A percentile compares a stretch with the other conserved stretches of the same genome.
These are phyloP conservation scores for Carassius auratus DNA, from an alignment of 2,113 vertebrate species.

Conservation along the genomic window DNA sequence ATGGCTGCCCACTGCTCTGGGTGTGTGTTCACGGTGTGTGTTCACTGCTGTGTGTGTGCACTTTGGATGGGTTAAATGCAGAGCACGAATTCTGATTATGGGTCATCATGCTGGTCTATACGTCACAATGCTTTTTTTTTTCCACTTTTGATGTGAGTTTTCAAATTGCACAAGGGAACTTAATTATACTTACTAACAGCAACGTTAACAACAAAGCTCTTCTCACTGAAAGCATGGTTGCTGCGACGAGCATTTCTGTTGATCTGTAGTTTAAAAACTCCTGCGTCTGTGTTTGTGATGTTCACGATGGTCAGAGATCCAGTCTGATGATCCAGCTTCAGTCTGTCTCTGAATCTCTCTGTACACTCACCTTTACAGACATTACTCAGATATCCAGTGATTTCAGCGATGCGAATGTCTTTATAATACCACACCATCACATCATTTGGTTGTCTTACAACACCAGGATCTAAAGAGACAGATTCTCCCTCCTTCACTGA, in stretches of 20 bases:
- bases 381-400: background rate
- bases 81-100: no score
- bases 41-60: no score
- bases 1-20: no score
- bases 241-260: background rate
- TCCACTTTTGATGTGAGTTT: background rate
- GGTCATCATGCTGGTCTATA: no score
- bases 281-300: background rate
- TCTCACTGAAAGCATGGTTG: background rate
- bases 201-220: background rate
- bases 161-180: background rate
- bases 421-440: background rate
- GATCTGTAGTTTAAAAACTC: background rate
- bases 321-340: background rate
- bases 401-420: background rate
- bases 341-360: background rate
- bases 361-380: background rate
- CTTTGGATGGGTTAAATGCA: no score
- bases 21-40: no score
- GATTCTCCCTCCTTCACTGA: background rate
- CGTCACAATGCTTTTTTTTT: no score
- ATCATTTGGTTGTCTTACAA: background rate
- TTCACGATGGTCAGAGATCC: background rate
- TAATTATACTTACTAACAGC: background rate
- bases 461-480: background rate